Evolutionary conservation across 1,140 invertebrate genomes (phyloP).

Genomic region (Drosophila orena): DNA sequence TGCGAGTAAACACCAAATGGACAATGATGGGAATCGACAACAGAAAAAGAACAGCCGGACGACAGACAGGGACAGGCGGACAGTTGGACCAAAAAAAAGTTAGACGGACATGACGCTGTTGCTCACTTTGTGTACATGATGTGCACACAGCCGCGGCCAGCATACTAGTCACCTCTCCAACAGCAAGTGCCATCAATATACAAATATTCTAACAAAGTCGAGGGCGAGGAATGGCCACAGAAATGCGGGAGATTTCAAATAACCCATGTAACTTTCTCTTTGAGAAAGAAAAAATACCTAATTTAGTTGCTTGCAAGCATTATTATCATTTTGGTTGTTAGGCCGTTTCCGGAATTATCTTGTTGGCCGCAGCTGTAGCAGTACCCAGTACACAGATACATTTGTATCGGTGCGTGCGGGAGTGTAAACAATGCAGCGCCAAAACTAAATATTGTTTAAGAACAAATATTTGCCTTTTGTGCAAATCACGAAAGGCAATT

Average conservation of each 20-base stretch:
- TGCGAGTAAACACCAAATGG: slow-evolving; percentile 64
- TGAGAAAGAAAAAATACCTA: no score
- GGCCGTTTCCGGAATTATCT: not conserved
- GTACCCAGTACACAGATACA: slow-evolving; percentile 20
- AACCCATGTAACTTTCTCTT: no score
- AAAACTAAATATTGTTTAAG: slow-evolving; percentile 82
- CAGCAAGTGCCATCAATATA: no score
- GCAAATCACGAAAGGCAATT: slow-evolving; percentile 59
- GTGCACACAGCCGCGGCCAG: not conserved
- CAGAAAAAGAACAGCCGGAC: slow-evolving; percentile 44
- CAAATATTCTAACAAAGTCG: no score
- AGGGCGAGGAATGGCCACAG: no score
- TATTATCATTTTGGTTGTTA: no score
- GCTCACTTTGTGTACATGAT: slow-evolving; percentile 40
- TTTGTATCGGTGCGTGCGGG: slow-evolving; percentile 43
- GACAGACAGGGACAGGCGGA: slow-evolving; percentile 25
- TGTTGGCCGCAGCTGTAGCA: not conserved
- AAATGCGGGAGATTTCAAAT: no score
- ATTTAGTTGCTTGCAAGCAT: no score
- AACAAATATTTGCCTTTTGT: slow-evolving; percentile 80
- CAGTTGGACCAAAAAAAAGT: slow-evolving; percentile 10
- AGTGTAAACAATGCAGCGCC: slow-evolving; percentile 77
- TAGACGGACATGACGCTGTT: slow-evolving; percentile 47
- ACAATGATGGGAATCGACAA: slow-evolving; percentile 58
- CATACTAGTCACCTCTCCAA: not conserved